Percentiles rank a stretch among this genome's conserved stretches.
phyloP scores from a whole-genome alignment of 2,113 vertebrate genomes.

The Agapornis roseicollis region DNA sequence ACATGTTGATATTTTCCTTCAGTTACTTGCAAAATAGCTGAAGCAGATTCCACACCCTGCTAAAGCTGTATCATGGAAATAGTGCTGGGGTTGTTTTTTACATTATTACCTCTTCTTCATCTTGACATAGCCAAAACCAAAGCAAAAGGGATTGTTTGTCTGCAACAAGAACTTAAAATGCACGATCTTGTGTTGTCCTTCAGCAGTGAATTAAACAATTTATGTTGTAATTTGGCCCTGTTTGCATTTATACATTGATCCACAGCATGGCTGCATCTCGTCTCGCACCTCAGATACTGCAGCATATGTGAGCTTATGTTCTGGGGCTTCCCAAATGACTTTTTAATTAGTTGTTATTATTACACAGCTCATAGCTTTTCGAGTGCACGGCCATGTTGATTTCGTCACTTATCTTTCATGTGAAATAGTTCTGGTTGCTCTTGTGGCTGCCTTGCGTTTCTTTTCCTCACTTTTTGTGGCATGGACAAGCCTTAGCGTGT shows the following conservation, averaged over 20 bases:
- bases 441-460: neutral
- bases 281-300: accelerated
- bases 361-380: neutral
- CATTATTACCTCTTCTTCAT: neutral
- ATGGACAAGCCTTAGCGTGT: neutral
- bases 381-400: neutral
- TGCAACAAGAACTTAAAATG: neutral
- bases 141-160: neutral
- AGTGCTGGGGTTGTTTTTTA: neutral
- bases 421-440: neutral
- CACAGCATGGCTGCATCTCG: neutral
- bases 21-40: neutral
- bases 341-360: neutral
- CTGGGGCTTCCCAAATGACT: neutral
- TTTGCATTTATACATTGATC: neutral
- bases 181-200: neutral
- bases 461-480: neutral
- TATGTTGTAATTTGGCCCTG: neutral
- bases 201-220: neutral
- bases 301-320: neutral
- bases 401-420: neutral
- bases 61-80: neutral
- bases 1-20: neutral
- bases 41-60: neutral
- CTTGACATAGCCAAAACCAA: neutral